phyloP scores from a whole-genome alignment of 2,888 invertebrate species.

The Amphipyra berbera region DNA sequence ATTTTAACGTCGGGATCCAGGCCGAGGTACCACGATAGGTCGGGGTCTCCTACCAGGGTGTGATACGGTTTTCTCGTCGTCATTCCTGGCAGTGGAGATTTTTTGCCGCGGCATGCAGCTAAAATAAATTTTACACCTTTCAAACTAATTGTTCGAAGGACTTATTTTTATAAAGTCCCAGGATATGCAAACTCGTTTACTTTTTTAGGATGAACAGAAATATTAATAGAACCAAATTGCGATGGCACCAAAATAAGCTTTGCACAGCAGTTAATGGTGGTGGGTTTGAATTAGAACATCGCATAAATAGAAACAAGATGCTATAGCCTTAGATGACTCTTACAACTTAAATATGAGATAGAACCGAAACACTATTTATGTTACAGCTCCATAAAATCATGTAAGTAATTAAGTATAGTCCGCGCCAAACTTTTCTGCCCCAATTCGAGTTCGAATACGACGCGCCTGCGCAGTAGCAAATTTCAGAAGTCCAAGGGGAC shows the following conservation, averaged over 20 bases:
- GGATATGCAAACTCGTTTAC: neutral
- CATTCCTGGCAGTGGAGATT: slow-evolving; percentile 76
- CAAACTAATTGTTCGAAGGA: neutral
- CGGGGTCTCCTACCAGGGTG: slow-evolving; percentile 80
- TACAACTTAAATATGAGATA: neutral
- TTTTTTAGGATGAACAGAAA: neutral
- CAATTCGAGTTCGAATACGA: too few relatives aligned
- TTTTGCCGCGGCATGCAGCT: slow-evolving; percentile 71
- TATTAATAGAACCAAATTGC: slow-evolving; percentile 1
- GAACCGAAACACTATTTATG: too few relatives aligned
- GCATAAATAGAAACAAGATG: neutral
- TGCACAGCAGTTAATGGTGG: slow-evolving; percentile 7
- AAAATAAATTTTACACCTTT: slow-evolving; percentile 22
- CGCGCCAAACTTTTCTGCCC: neutral
- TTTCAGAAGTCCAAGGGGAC: neutral
- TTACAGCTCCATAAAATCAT: too few relatives aligned
- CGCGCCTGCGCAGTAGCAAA: too few relatives aligned
- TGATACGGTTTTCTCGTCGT: slow-evolving; percentile 75
- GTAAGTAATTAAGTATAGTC: neutral
- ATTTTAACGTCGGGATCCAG: slow-evolving; percentile 82
- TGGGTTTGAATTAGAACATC: neutral
- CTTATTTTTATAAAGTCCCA: neutral
- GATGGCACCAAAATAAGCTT: slow-evolving; percentile 7
- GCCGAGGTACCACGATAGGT: slow-evolving; percentile 87
- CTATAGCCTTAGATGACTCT: neutral